Conservation (phyloP, 23 tunicate genomes). For the Trididemnum clinides region DNA sequence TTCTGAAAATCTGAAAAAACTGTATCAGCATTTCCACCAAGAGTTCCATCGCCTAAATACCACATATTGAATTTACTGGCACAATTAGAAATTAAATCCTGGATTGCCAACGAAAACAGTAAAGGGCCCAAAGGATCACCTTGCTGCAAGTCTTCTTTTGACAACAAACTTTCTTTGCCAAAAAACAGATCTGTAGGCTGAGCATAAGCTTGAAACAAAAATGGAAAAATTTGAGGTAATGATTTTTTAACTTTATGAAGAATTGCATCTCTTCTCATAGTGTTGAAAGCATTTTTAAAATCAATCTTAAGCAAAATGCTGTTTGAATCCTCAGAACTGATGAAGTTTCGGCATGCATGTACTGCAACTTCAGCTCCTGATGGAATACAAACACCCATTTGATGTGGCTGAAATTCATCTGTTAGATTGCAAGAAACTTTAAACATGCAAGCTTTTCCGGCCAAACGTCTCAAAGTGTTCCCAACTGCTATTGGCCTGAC, state of each 20-base stretch:
- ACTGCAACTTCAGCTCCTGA: neutral
- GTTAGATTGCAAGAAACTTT: neutral
- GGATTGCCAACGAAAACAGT: slow-evolving; percentile 7
- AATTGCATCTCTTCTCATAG: neutral
- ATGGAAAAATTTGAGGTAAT: neutral
- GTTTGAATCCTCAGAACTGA: neutral
- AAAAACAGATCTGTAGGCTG: neutral
- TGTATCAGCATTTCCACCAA: neutral
- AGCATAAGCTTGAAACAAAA: neutral
- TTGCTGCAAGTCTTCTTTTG: neutral
- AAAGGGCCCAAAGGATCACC: slow-evolving; percentile 11
- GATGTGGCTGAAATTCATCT: neutral
- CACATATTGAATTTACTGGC: neutral
- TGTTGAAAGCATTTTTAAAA: slow-evolving; percentile 4
- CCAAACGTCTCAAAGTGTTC: slow-evolving; percentile 2
- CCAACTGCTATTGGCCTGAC: neutral
- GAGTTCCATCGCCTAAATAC: neutral
- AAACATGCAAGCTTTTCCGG: neutral
- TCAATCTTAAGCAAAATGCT: neutral
- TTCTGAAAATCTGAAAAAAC: neutral
- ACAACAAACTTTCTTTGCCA: neutral
- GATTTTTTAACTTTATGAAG: neutral
- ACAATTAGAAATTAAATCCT: neutral
- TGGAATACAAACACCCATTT: neutral
- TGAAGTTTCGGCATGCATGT: neutral